A percentile compares a stretch with the other conserved stretches of the same genome.
Conservation (phyloP, 2,888 invertebrate species). For the Poecilus cupreus region DNA sequence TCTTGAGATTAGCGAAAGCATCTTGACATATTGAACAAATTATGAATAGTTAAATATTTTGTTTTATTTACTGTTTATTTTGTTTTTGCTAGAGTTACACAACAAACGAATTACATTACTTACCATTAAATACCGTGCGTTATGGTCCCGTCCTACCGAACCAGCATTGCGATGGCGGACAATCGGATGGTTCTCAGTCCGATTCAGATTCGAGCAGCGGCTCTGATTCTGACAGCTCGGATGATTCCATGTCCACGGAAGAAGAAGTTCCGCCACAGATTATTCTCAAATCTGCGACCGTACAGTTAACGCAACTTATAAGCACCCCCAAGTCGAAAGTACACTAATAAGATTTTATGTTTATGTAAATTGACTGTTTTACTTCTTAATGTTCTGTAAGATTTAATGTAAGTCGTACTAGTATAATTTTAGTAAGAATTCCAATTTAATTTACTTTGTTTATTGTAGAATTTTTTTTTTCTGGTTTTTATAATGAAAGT, state of each 20-base stretch:
- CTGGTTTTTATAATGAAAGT: constrained; percentile 3
- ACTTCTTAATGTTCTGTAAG: background rate
- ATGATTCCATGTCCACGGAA: constrained; percentile 64
- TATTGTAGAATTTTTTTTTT: background rate
- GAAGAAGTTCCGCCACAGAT: constrained; percentile 53
- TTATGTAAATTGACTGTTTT: background rate
- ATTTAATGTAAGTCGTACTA: constrained; percentile 14
- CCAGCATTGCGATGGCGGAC: constrained; percentile 72
- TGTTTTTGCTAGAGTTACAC: constrained; percentile 76
- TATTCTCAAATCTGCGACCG: constrained; percentile 56
- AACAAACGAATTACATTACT: constrained; percentile 89
- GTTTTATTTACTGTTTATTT: constrained; percentile 42
- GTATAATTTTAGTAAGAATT: background rate
- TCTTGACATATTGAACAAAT: background rate
- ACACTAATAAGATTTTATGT: constrained; percentile 40
- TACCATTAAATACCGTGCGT: constrained; percentile 93
- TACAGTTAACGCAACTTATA: constrained; percentile 27
- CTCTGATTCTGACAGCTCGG: constrained; percentile 70
- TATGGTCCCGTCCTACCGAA: constrained; percentile 77
- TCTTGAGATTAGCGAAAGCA: no score
- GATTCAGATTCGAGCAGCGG: constrained; percentile 73
- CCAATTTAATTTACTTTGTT: background rate
- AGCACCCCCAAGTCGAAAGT: constrained; percentile 31
- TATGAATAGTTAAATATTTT: background rate
- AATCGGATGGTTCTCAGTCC: constrained; percentile 75